These are phyloP conservation scores for Kryptolebias ocellatus DNA, from an alignment of 2,797 vertebrate species.

Conservation along the genomic window DNA sequence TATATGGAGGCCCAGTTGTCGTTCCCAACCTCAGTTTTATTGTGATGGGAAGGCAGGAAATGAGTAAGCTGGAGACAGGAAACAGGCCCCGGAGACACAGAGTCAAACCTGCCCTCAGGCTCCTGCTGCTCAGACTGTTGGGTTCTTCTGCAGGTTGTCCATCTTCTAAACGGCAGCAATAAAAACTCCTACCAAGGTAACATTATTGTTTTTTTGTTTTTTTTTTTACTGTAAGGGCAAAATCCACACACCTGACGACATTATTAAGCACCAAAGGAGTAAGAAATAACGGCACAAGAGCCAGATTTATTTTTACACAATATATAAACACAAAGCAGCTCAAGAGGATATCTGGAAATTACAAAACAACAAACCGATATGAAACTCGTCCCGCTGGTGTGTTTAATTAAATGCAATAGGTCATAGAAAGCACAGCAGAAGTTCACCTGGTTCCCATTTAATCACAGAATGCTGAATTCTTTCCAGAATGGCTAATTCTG, in stretches of 20 bases:
- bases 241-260: constrained; percentile 2
- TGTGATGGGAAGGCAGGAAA: constrained; percentile 54
- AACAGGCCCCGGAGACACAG: constrained; percentile 44
- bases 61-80: constrained; percentile 47
- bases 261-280: constrained; percentile 10
- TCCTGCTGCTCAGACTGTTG: constrained; percentile 12
- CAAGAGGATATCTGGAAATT: neutral
- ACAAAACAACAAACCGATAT: too few relatives aligned
- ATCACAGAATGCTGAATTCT: neutral
- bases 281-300: neutral
- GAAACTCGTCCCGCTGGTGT: too few relatives aligned
- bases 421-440: too few relatives aligned
- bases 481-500: neutral
- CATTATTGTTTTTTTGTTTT: neutral
- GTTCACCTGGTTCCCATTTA: too few relatives aligned
- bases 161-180: constrained; percentile 33
- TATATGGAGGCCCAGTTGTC: constrained; percentile 32
- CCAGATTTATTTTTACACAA: neutral
- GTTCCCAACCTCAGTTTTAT: constrained; percentile 12
- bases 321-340: neutral
- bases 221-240: constrained; percentile 9
- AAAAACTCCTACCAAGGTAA: constrained; percentile 22
- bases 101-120: constrained; percentile 47
- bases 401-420: too few relatives aligned
- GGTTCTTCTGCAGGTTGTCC: constrained; percentile 21